Percentiles rank a stretch among this genome's conserved stretches.
These are phyloP conservation scores for Tethea ocularis DNA, from an alignment of 2,888 invertebrate genomes.

Conservation along the genomic window DNA sequence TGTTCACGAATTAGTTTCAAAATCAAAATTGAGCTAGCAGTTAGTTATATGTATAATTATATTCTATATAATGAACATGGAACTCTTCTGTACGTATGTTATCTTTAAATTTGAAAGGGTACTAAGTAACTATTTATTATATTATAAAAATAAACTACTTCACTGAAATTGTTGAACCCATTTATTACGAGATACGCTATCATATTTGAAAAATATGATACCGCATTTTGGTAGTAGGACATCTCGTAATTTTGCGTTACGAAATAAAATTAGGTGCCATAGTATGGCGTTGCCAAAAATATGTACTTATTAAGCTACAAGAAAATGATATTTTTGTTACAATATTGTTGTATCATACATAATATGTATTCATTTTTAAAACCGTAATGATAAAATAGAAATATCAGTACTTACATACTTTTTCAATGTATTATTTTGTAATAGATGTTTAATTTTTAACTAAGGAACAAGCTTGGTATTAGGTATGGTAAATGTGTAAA, in stretches of 20 bases:
- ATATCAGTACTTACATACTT: neutral
- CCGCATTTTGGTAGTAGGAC: too few species aligned
- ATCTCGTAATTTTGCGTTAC: neutral
- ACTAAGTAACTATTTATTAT: too few species aligned
- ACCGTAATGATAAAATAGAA: neutral
- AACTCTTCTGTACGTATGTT: too few species aligned
- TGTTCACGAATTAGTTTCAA: too few species aligned
- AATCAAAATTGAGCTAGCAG: too few species aligned
- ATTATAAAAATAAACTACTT: too few species aligned
- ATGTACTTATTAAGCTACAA: conserved; percentile 18
- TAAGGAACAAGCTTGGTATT: neutral
- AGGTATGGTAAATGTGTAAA: neutral
- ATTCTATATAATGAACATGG: too few species aligned
- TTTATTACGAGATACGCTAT: neutral
- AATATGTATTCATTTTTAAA: neutral
- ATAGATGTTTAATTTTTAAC: neutral
- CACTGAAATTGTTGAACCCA: too few species aligned
- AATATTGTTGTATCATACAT: conserved; percentile 26
- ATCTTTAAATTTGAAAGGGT: too few species aligned
- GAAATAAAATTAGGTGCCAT: neutral
- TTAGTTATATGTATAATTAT: too few species aligned
- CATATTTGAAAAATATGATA: neutral
- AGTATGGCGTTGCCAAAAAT: neutral
- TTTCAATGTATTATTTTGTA: neutral
- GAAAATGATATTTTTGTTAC: conserved; percentile 34